A percentile compares a stretch with the other conserved stretches of the same genome.
These are phyloP conservation scores for Malaclemys terrapin DNA, from an alignment of 2,113 vertebrate species.

Conservation along the genomic window DNA sequence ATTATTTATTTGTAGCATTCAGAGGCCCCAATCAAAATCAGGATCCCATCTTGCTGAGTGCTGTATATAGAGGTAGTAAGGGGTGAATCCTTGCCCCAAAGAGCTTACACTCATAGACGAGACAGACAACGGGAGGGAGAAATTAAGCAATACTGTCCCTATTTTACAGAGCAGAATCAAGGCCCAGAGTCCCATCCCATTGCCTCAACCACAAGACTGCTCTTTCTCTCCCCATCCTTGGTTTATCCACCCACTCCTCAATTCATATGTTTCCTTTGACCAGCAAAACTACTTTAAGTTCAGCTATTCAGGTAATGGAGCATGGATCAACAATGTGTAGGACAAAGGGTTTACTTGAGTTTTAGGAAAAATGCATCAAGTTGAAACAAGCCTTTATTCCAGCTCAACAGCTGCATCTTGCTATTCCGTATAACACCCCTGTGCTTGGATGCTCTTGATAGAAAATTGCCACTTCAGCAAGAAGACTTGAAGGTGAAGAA, in stretches of 20 bases:
- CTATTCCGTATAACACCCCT: background rate
- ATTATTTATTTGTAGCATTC: background rate
- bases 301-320: conserved; percentile 14
- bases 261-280: conserved; percentile 27
- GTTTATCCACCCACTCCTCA: background rate
- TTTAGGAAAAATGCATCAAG: background rate
- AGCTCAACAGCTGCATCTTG: conserved; percentile 36
- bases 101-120: background rate
- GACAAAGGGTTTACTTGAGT: background rate
- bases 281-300: background rate
- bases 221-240: background rate
- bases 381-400: conserved; percentile 36
- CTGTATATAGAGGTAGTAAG: background rate
- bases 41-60: background rate
- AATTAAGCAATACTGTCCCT: background rate
- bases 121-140: background rate
- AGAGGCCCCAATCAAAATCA: conserved; percentile 14
- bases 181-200: background rate
- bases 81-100: background rate
- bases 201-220: background rate
- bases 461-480: conserved; percentile 52
- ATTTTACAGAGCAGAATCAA: background rate
- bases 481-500: conserved; percentile 49
- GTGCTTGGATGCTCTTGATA: conserved; percentile 20
- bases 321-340: background rate